Base-by-base conservation (phyloP, 2,113 vertebrate species). In the Phaethon lepturus region DNA sequence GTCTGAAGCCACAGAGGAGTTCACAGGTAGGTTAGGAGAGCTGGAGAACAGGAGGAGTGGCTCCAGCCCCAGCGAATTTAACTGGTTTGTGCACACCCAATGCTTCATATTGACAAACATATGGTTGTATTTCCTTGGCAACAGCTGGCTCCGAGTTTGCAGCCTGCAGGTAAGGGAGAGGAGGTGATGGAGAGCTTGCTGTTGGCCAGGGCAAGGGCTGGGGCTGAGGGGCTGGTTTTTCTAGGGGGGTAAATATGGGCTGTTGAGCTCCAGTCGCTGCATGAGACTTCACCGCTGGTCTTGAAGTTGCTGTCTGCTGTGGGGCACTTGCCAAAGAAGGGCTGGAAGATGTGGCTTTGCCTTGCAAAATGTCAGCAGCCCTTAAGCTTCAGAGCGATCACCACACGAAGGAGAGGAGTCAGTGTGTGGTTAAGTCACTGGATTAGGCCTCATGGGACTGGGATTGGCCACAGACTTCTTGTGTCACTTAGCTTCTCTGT, bases 51-150 rank as follows among this genome's bases (percentile, higher is more conserved):
- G 67, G 42, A 75, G 74, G 26, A 71, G 49, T 38, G 26, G 35
- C 71, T 88, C 64, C 26, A 80, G 71, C 20, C 38, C 18, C 11
- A 15, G 47, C 0, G 0, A 77, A 88, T 93, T 68, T 40, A 60
- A 33, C 35, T 73, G 84, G 35, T 72, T 89, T 90, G 44, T 52
- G 56, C 59, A 53, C 67, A 72, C 67, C 47, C 72, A 47, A 31
- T 25, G 11, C 23, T 66, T 79, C 25, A 45, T 78, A 82, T 86
- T 84, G 89, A 93, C 97, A 95, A 94, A 80, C 11, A 7, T 35
- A 12, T 33, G 53, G 67, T 69, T 62, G 35, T 71, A 83, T 93
- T 96, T 97, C 91, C 94, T 90, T 95, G 82, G 87, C 16, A 97
- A 94, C 89, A 78, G 66, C 69, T 88, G 59, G 18, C 50, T 97